phyloP scores from a whole-genome alignment of 2,797 vertebrate genomes.

The Lateolabrax maculatus region DNA sequence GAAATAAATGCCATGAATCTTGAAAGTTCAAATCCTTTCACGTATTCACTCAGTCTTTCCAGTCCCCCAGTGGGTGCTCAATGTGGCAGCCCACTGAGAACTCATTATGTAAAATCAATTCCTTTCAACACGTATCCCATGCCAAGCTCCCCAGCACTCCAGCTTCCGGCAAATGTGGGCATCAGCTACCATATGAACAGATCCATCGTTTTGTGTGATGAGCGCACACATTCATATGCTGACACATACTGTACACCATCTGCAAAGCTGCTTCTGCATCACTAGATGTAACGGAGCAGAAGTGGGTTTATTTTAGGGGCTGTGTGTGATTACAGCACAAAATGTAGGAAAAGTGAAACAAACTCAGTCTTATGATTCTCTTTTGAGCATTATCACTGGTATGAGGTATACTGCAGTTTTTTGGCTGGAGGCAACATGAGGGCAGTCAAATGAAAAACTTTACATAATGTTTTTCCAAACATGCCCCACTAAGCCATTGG shows the following conservation, averaged over 20 bases:
- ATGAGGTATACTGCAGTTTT: background rate
- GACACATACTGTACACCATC: conserved; percentile 43
- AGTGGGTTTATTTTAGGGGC: conserved; percentile 2
- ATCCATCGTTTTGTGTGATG: conserved; percentile 48
- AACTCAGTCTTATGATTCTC: background rate
- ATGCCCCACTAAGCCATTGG: conserved; percentile 10
- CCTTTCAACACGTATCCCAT: conserved; percentile 59
- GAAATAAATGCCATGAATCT: conserved; percentile 16
- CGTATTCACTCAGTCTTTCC: conserved; percentile 42
- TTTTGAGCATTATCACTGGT: conserved; percentile 14
- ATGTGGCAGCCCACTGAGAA: conserved; percentile 59
- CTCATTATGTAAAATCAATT: conserved; percentile 76
- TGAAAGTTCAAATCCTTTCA: conserved; percentile 58
- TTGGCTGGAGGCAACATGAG: conserved; percentile 27
- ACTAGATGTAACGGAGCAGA: background rate
- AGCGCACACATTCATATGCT: conserved; percentile 36
- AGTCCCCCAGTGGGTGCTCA: conserved; percentile 53
- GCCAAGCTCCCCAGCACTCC: conserved; percentile 47
- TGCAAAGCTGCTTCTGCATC: conserved; percentile 34
- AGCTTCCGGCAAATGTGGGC: conserved; percentile 57
- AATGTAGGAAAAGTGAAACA: conserved; percentile 1
- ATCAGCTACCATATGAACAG: conserved; percentile 37
- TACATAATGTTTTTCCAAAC: conserved; percentile 18
- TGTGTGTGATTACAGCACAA: background rate
- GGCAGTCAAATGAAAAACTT: conserved; percentile 38